Conservation (phyloP, 2,113 vertebrate species). For the Tapirus terrestris region DNA sequence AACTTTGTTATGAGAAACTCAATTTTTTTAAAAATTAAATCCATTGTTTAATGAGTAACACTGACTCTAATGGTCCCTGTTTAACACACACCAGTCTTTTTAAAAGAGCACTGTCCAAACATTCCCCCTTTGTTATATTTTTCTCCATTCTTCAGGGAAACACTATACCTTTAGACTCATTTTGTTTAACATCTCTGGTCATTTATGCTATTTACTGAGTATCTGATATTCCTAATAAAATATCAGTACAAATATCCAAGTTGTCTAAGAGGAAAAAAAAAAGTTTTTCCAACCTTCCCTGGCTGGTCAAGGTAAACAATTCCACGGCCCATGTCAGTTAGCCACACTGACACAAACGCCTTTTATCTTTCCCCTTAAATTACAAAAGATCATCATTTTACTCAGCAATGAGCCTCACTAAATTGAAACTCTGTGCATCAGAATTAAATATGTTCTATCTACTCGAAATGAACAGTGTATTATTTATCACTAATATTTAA, state of each 20-base stretch:
- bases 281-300: slow-evolving; percentile 48
- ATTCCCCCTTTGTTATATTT: not conserved
- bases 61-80: not conserved
- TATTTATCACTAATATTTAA: slow-evolving; percentile 91
- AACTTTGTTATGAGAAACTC: slow-evolving; percentile 37
- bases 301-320: slow-evolving; percentile 79
- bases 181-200: slow-evolving; percentile 62
- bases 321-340: not conserved
- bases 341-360: slow-evolving; percentile 76
- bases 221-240: slow-evolving; percentile 73
- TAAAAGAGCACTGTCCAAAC: slow-evolving; percentile 13
- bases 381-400: slow-evolving; percentile 86
- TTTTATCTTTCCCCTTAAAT: slow-evolving; percentile 85
- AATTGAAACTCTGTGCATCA: slow-evolving; percentile 85
- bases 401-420: slow-evolving; percentile 84
- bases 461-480: slow-evolving; percentile 85
- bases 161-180: slow-evolving; percentile 57
- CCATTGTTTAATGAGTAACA: not conserved
- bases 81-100: slow-evolving; percentile 20
- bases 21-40: not conserved
- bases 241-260: slow-evolving; percentile 65
- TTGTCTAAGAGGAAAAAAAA: slow-evolving; percentile 41
- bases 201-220: slow-evolving; percentile 44
- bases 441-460: slow-evolving; percentile 88
- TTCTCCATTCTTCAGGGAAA: slow-evolving; percentile 52